Percentiles rank a stretch among this genome's conserved stretches.
These are phyloP conservation scores for Agrochola macilenta DNA, from an alignment of 2,888 invertebrate genomes.

Conservation along the genomic window DNA sequence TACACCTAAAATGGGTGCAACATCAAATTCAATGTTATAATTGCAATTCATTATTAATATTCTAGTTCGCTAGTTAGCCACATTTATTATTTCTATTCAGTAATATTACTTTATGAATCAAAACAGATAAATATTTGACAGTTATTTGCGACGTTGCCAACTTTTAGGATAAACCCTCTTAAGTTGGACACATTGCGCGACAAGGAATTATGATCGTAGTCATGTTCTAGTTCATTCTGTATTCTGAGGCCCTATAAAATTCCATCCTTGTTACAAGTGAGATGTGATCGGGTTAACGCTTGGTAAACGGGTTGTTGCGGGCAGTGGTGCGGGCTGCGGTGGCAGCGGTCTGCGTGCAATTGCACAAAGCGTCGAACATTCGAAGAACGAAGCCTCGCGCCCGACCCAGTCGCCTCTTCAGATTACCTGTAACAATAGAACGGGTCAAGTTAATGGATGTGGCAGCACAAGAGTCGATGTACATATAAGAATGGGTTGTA, in stretches of 20 bases:
- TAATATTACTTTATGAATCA: no score
- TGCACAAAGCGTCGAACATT: conserved; percentile 92
- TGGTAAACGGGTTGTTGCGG: conserved; percentile 84
- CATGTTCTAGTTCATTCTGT: not conserved
- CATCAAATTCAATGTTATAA: no score
- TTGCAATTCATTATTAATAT: no score
- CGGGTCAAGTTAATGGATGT: conserved; percentile 32
- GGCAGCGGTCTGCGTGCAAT: conserved; percentile 91
- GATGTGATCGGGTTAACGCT: conserved; percentile 82
- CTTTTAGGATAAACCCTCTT: no score
- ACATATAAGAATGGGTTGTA: no score
- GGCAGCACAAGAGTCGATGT: conserved; percentile 6
- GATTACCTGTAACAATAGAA: conserved; percentile 83
- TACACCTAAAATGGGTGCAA: no score
- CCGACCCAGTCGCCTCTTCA: conserved; percentile 91
- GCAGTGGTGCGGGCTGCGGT: conserved; percentile 89
- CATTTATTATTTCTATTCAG: no score
- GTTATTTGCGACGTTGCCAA: no score
- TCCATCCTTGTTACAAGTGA: conserved; percentile 56
- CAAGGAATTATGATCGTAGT: not conserved
- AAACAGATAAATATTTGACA: no score
- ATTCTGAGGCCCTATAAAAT: not conserved
- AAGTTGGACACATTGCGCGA: no score
- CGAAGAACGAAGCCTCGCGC: conserved; percentile 91
- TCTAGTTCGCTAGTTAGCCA: no score